These are phyloP conservation scores for Melanostigma gelatinosum DNA, from an alignment of 2,113 vertebrate genomes.

Conservation along the genomic window DNA sequence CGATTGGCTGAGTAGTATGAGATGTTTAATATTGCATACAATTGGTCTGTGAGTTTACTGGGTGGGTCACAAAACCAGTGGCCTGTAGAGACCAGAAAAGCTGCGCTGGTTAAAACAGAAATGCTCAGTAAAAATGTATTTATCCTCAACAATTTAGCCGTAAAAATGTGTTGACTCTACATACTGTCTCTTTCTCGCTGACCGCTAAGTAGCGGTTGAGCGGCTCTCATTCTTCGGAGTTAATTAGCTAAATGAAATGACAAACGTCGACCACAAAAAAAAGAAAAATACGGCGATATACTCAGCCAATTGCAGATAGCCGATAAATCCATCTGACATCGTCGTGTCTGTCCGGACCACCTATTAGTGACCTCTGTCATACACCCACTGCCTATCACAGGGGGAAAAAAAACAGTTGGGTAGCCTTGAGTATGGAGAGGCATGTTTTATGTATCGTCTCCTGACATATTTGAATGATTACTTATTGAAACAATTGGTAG, in stretches of 20 bases:
- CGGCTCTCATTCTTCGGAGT: no score
- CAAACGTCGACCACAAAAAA: background rate
- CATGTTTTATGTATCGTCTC: slow-evolving; percentile 14
- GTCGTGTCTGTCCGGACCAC: background rate
- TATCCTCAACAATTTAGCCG: no score
- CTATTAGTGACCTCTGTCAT: background rate
- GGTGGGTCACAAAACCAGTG: no score
- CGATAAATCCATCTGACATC: background rate
- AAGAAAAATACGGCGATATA: no score
- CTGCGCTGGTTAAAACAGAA: no score
- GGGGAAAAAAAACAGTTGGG: background rate
- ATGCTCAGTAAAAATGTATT: no score
- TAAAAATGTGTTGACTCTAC: no score
- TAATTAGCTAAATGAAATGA: background rate
- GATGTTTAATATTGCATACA: background rate
- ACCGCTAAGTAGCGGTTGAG: no score
- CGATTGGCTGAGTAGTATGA: background rate
- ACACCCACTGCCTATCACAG: background rate
- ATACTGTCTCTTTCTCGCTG: no score
- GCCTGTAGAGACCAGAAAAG: no score
- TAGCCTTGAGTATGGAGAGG: background rate
- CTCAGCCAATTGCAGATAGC: background rate
- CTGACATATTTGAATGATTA: slow-evolving; percentile 46
- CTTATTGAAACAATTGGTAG: slow-evolving; percentile 49
- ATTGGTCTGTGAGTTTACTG: background rate